phyloP scores from a whole-genome alignment of 1,140 invertebrate species.

The Adoxophyes honmai region DNA sequence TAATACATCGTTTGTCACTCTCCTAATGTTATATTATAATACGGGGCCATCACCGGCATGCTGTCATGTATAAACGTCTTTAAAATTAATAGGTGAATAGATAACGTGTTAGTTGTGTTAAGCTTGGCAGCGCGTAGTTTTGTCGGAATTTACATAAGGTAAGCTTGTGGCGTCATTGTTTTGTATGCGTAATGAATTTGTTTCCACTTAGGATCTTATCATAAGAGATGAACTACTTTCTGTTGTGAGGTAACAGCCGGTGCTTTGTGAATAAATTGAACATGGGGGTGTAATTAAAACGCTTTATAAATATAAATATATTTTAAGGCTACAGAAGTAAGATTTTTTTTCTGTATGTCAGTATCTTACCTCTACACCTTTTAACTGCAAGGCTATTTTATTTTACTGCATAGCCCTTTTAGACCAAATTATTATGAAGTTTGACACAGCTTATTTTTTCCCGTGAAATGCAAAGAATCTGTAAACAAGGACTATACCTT shows the following conservation, averaged over 20 bases:
- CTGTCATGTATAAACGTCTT: slow-evolving; percentile 36
- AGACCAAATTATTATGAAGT: too few species aligned
- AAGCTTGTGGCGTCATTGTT: slow-evolving; percentile 23
- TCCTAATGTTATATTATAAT: slow-evolving; percentile 39
- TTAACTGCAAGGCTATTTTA: too few species aligned
- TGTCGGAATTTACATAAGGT: slow-evolving; percentile 51
- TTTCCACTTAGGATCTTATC: slow-evolving; percentile 39
- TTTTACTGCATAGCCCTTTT: too few species aligned
- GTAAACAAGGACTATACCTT: too few species aligned
- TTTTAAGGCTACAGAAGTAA: too few species aligned
- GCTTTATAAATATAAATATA: too few species aligned
- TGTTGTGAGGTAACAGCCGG: slow-evolving; percentile 3
- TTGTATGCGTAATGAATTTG: slow-evolving; percentile 33
- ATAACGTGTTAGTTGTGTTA: slow-evolving; percentile 41
- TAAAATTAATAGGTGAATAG: slow-evolving; percentile 50
- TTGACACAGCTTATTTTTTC: too few species aligned
- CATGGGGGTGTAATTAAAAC: too few species aligned
- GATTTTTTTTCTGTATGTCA: too few species aligned
- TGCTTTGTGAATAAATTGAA: not conserved
- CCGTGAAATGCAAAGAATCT: too few species aligned
- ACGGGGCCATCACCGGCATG: slow-evolving; percentile 29
- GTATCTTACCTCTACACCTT: too few species aligned
- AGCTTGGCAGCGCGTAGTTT: slow-evolving; percentile 38
- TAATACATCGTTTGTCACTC: slow-evolving; percentile 50
- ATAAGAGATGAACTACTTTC: slow-evolving; percentile 28